A percentile compares a stretch with the other conserved stretches of the same genome.
Conservation (phyloP, 1,140 invertebrate genomes). For the Heliconius himera region DNA sequence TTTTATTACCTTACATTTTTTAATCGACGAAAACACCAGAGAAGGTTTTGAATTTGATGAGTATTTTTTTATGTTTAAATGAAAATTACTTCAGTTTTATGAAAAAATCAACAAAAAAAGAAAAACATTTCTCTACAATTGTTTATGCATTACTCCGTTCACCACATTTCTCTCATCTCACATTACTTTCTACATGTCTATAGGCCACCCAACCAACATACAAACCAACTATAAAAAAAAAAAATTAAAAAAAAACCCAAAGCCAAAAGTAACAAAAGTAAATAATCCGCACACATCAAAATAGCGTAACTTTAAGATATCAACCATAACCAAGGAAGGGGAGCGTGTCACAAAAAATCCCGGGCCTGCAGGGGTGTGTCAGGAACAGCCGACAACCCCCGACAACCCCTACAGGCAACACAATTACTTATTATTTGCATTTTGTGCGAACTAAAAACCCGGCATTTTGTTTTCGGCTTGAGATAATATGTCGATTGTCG, state of each 20-base stretch:
- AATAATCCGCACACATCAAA: not conserved
- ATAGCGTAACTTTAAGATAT: constrained; percentile 28
- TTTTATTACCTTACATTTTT: too few relatives aligned
- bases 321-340: constrained; percentile 28
- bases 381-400: constrained; percentile 49
- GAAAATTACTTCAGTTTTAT: too few relatives aligned
- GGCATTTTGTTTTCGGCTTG: constrained; percentile 22
- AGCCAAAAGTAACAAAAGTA: constrained; percentile 3
- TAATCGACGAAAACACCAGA: too few relatives aligned
- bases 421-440: constrained; percentile 68
- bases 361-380: constrained; percentile 55
- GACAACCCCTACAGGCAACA: constrained; percentile 47
- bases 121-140: too few relatives aligned
- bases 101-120: too few relatives aligned
- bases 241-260: not conserved
- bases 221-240: not conserved
- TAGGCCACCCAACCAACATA: not conserved
- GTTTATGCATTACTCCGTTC: too few relatives aligned
- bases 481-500: constrained; percentile 23
- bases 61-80: too few relatives aligned
- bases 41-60: too few relatives aligned
- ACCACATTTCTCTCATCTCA: too few relatives aligned
- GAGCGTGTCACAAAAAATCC: constrained; percentile 70
- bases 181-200: not conserved
- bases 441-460: constrained; percentile 31